Conservation (phyloP, 2,888 invertebrate genomes). For the Drosophila incognita region DNA sequence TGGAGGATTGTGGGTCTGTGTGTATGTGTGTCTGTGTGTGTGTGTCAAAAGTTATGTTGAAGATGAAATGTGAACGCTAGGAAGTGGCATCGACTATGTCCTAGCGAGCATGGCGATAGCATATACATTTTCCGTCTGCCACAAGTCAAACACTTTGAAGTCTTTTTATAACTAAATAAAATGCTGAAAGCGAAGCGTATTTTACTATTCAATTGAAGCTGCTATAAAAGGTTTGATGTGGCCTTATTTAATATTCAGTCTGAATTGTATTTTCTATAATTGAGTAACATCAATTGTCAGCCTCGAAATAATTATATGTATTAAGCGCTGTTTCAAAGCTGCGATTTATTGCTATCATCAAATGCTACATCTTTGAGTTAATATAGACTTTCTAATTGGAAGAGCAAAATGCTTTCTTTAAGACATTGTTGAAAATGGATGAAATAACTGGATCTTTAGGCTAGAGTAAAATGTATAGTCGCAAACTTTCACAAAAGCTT, state of each 20-base stretch:
- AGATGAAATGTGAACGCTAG: background rate
- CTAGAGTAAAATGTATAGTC: background rate
- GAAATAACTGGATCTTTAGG: background rate
- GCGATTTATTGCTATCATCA: too few species aligned
- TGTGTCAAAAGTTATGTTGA: background rate
- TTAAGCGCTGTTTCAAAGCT: background rate
- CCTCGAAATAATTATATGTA: background rate
- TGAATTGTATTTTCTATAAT: background rate
- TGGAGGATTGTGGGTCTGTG: background rate
- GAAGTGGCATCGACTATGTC: conserved; percentile 1
- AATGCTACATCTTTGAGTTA: background rate
- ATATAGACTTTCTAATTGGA: background rate
- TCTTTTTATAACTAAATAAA: background rate
- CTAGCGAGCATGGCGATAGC: background rate
- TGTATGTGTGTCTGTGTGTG: background rate
- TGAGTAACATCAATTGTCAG: background rate
- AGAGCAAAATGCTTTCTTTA: background rate
- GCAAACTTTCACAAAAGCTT: background rate
- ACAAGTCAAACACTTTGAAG: background rate
- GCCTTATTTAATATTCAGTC: background rate
- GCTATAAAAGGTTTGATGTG: background rate
- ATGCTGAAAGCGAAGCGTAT: too few species aligned
- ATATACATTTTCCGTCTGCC: background rate
- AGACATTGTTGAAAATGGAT: background rate
- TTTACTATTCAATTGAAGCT: background rate